Conservation (phyloP, 2,113 vertebrate genomes). For the Elephantulus edwardii region DNA sequence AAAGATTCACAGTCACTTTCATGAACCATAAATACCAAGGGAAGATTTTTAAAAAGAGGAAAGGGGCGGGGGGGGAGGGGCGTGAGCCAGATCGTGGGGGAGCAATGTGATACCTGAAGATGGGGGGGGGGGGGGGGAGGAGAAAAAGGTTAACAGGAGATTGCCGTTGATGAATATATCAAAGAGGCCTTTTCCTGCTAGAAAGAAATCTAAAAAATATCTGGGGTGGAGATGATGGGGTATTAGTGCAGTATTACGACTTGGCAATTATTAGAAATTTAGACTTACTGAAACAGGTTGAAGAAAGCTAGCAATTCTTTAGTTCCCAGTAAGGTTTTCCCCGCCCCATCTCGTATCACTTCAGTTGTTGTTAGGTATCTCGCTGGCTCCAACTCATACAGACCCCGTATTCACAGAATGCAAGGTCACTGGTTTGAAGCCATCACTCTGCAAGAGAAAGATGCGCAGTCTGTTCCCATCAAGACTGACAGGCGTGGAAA, state of each 20-base stretch:
- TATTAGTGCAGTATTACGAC: background rate
- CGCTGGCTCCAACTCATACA: too few relatives aligned
- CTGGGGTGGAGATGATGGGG: background rate
- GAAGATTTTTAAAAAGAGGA: background rate
- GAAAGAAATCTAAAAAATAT: constrained; percentile 14
- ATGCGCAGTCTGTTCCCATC: too few relatives aligned
- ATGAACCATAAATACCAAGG: constrained; percentile 26
- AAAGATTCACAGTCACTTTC: constrained; percentile 28
- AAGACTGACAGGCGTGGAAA: too few relatives aligned
- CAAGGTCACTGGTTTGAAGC: too few relatives aligned
- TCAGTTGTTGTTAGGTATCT: background rate
- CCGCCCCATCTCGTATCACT: background rate
- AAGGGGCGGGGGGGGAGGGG: background rate
- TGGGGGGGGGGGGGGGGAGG: too few relatives aligned
- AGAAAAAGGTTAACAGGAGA: background rate
- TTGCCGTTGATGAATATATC: background rate
- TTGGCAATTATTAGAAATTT: constrained; percentile 3
- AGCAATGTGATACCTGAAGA: too few relatives aligned
- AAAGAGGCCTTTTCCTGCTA: background rate
- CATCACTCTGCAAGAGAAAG: too few relatives aligned
- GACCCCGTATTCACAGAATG: too few relatives aligned
- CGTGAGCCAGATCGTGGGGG: too few relatives aligned
- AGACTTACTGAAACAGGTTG: background rate
- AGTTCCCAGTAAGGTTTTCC: background rate
- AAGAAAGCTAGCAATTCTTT: background rate